Percentiles rank a stretch among this genome's conserved stretches.
Evolutionary conservation across 2,797 vertebrate species (phyloP).

Genomic region (Neomorphus geoffroyi): DNA sequence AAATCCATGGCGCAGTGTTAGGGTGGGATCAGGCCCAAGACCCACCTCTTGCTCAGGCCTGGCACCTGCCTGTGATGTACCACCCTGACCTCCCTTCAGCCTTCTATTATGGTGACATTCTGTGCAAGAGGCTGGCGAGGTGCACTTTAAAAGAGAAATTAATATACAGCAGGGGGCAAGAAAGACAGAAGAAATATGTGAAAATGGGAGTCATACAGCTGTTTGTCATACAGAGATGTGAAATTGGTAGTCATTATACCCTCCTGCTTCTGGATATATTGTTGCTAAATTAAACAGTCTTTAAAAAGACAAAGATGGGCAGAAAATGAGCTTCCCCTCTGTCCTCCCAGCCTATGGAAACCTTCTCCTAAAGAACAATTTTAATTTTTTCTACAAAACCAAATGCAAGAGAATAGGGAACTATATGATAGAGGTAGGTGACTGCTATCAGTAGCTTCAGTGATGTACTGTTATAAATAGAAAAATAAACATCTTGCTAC

Average conservation of each 20-base stretch:
- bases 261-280: neutral
- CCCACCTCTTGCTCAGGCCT: neutral
- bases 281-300: neutral
- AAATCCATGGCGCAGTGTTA: neutral
- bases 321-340: neutral
- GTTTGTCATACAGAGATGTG: neutral
- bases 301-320: neutral
- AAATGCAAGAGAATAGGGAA: neutral
- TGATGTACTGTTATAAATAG: conserved; percentile 2
- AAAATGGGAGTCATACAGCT: neutral
- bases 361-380: neutral
- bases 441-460: neutral
- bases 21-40: neutral
- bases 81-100: neutral
- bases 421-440: neutral
- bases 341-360: neutral
- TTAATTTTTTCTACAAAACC: neutral
- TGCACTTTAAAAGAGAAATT: conserved; percentile 20
- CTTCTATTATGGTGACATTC: neutral
- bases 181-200: neutral
- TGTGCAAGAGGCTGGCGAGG: neutral
- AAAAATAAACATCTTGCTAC: conserved; percentile 46
- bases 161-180: neutral
- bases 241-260: neutral
- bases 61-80: neutral